phyloP scores from a whole-genome alignment of 2,888 invertebrate species.

The Melangyna quadrimaculata region DNA sequence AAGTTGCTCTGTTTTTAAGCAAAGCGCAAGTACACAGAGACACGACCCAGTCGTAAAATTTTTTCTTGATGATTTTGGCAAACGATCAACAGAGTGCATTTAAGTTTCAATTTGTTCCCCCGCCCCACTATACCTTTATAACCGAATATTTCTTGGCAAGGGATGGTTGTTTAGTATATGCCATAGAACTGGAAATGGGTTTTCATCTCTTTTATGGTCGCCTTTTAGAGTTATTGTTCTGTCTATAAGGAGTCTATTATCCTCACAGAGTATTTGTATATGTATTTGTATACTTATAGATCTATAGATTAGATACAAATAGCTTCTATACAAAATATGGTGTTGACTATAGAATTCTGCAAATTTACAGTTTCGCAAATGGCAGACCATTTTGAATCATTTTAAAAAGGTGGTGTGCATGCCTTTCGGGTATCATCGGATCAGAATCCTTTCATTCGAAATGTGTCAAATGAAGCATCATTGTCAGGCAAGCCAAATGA shows the following conservation, averaged over 20 bases:
- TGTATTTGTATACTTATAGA: background rate
- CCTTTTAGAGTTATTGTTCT: slow-evolving; percentile 26
- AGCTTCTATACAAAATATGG: background rate
- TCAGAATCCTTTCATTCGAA: slow-evolving; percentile 15
- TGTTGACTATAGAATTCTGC: background rate
- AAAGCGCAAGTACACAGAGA: background rate
- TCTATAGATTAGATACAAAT: background rate
- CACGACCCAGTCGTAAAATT: background rate
- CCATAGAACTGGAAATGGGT: background rate
- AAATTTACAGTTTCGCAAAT: slow-evolving; percentile 9
- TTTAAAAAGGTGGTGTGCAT: background rate
- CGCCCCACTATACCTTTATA: background rate
- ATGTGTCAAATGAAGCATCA: slow-evolving; percentile 1
- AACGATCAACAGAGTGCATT: slow-evolving; percentile 36
- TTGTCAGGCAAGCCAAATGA: background rate
- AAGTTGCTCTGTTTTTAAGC: no score
- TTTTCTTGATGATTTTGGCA: slow-evolving; percentile 36
- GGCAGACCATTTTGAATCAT: background rate
- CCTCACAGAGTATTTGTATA: background rate
- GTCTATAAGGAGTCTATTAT: slow-evolving; percentile 13
- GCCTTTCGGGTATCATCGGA: background rate
- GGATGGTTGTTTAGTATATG: background rate
- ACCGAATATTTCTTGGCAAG: slow-evolving; percentile 45
- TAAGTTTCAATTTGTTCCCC: background rate
- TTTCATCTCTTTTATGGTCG: slow-evolving; percentile 20